Base-by-base conservation (phyloP, 2,888 invertebrate species). In the Abrostola tripartita region DNA sequence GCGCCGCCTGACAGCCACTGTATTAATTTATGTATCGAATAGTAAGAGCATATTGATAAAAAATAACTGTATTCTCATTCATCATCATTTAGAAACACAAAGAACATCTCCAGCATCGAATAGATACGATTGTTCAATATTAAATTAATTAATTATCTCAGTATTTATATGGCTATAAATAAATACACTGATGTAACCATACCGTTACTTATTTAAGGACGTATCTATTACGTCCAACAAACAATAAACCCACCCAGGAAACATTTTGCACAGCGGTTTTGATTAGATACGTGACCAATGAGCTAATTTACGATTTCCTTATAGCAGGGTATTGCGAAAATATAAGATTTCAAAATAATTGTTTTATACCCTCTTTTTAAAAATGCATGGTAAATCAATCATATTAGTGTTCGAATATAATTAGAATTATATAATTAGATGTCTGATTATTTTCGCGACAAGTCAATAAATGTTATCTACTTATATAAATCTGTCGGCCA, bases 251-350 rank as follows among this genome's bases (percentile, higher is more conserved):
- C 63, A 71, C 64, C 67, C 52, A 77, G 78, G 79, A 72, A 68
- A 68, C 62, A 57, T 62, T 63, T 68, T 61, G 38, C 61, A 41
- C 44, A 24, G 49, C 47, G 35, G n/a, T 61, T 54, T 67, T 61
- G 70, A 78, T 74, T 72, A 67, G 61, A 70, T 77, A 78, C 79
- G 79, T 78, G 79, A 60, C 61, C 54, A 54, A 50, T 60, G 56
- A 37, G 14, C 47, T 50, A 50, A 52, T 54, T 59, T 62, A 54
- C 55, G 12, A 66, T 76, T 78, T 78, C 78, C 78, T 79, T 72
- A 72, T 79, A 65, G 50, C 11, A n/a, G 10, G 37, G 52, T 14
- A 51, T 62, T 10, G 42, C n/a, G 9, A 49, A 24, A 49, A 49
- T 9, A 9, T 24, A 35, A 35, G 24, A 49, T 49, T 47, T 24